These are phyloP conservation scores for Sycophila sp. DNA, from an alignment of 1,140 invertebrate genomes.

Conservation along the genomic window DNA sequence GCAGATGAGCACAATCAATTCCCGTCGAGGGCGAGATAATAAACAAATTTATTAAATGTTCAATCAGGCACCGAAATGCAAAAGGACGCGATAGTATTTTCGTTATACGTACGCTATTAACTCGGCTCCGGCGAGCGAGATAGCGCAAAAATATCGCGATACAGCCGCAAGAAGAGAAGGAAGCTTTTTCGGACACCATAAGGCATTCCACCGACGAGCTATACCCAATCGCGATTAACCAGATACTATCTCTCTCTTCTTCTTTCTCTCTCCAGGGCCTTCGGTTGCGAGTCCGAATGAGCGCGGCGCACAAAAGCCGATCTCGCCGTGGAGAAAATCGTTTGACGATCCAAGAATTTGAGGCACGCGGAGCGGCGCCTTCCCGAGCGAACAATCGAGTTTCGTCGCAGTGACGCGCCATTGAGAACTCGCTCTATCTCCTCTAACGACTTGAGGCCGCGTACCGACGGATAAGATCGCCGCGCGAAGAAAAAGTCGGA, in stretches of 20 bases:
- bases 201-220: background rate
- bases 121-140: background rate
- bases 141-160: background rate
- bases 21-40: background rate
- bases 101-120: no score
- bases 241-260: background rate
- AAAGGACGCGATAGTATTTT: no score
- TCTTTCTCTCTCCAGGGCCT: background rate
- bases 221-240: background rate
- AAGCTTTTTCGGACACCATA: background rate
- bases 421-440: background rate
- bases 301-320: conserved; percentile 13
- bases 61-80: background rate
- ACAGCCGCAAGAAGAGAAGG: background rate
- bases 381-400: conserved; percentile 45
- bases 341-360: conserved; percentile 44
- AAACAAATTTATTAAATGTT: conserved; percentile 6
- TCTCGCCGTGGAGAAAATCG: background rate
- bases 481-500: background rate
- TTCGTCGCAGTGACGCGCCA: conserved; percentile 21
- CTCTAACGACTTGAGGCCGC: background rate
- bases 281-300: no score
- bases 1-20: background rate
- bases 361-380: conserved; percentile 46
- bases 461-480: background rate